Percentiles rank a stretch among this genome's conserved stretches.
Conservation (phyloP, 1,140 invertebrate species). For the Hirudo medicinalis region DNA sequence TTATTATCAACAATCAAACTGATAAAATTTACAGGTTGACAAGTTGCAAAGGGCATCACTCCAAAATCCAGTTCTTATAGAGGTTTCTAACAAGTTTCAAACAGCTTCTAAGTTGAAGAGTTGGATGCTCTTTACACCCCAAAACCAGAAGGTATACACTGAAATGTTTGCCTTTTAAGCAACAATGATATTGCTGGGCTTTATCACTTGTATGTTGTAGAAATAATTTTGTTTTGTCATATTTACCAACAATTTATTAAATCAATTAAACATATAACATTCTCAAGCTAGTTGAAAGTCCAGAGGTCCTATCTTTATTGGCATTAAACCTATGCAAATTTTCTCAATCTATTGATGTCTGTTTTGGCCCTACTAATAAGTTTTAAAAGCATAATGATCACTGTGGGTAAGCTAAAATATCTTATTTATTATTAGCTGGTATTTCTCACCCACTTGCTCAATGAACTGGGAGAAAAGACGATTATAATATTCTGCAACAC, state of each 20-base stretch:
- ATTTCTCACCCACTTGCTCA: slow-evolving; percentile 87
- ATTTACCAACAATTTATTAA: too few species aligned
- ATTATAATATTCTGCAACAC: slow-evolving; percentile 95
- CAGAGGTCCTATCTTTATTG: too few species aligned
- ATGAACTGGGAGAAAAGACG: slow-evolving; percentile 86
- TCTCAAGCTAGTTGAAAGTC: too few species aligned
- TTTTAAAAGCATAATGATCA: not conserved
- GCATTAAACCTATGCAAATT: too few species aligned
- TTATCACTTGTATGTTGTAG: too few species aligned
- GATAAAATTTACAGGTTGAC: slow-evolving; percentile 39
- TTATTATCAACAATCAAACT: slow-evolving; percentile 14
- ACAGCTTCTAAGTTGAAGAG: slow-evolving; percentile 92
- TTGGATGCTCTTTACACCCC: slow-evolving; percentile 87
- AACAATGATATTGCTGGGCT: too few species aligned
- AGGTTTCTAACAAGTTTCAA: slow-evolving; percentile 91
- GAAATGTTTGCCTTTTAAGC: too few species aligned
- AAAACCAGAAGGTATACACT: slow-evolving; percentile 70
- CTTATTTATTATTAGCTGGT: slow-evolving; percentile 57
- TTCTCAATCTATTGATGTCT: too few species aligned
- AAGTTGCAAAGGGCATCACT: slow-evolving; percentile 90
- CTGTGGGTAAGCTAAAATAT: slow-evolving; percentile 1
- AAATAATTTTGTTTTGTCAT: too few species aligned
- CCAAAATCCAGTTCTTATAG: slow-evolving; percentile 75
- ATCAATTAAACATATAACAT: too few species aligned
- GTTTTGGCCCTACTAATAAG: not conserved